phyloP scores from a whole-genome alignment of 2,797 vertebrate genomes.

The Streptopelia turtur region DNA sequence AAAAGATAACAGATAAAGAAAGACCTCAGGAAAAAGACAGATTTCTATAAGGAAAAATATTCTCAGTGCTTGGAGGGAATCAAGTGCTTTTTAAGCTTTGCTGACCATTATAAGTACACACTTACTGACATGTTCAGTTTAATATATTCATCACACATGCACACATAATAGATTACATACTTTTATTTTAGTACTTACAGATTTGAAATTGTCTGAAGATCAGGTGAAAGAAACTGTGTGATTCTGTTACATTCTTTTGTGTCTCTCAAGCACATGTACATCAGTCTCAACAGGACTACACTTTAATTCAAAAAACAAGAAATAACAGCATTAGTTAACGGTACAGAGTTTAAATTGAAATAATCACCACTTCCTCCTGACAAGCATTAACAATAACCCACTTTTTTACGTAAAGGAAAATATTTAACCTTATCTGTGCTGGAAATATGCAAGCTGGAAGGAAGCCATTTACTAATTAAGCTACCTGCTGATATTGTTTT shows the following conservation, averaged over 20 bases:
- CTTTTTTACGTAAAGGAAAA: background rate
- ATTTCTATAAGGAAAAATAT: background rate
- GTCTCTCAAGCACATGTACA: background rate
- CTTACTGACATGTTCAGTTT: background rate
- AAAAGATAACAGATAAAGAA: background rate
- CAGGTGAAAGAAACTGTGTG: background rate
- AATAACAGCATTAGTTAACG: background rate
- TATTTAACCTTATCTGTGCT: conserved; percentile 29
- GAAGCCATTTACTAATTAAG: background rate
- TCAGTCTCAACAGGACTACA: background rate
- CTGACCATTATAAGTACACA: background rate
- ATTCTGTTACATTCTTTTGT: background rate
- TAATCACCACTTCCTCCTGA: conserved; percentile 71
- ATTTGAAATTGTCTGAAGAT: background rate
- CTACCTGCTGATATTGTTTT: background rate
- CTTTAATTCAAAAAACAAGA: conserved; percentile 22
- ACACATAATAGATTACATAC: background rate
- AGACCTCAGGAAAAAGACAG: background rate
- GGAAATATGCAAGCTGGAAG: background rate
- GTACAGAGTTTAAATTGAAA: conserved; percentile 3
- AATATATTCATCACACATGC: background rate
- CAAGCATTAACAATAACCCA: background rate
- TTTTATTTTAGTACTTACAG: conserved; percentile 7
- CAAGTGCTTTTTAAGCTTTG: background rate
- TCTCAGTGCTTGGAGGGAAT: background rate